Percentiles rank a stretch among this genome's conserved stretches.
Conservation (phyloP, 2,113 vertebrate species). For the Heliornis fulica region DNA sequence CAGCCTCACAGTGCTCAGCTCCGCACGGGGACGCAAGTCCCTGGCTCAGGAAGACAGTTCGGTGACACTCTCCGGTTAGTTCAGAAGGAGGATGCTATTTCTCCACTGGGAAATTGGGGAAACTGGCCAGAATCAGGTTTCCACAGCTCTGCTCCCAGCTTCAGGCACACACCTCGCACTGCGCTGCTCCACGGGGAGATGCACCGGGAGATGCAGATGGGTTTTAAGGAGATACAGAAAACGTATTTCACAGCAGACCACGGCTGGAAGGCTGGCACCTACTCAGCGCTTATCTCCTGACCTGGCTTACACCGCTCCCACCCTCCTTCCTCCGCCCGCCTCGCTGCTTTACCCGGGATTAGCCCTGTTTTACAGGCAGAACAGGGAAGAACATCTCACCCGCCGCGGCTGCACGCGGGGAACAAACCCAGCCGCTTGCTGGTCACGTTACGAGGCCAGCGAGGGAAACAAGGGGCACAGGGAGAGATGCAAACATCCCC, state of each 20-base stretch:
- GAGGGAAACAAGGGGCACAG: not conserved
- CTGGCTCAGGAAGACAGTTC: rapidly evolving
- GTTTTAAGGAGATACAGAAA: not conserved
- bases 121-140: not conserved
- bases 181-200: rapidly evolving
- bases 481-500: not conserved
- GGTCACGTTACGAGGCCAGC: rapidly evolving
- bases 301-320: not conserved
- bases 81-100: not conserved
- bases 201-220: no score
- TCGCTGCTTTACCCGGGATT: not conserved
- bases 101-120: not conserved
- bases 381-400: not conserved
- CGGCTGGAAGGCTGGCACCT: not conserved
- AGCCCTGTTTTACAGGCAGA: not conserved
- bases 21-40: rapidly evolving
- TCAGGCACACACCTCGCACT: not conserved
- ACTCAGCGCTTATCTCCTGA: not conserved
- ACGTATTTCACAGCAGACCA: rapidly evolving
- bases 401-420: rapidly evolving
- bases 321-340: slow-evolving; percentile 13
- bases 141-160: rapidly evolving
- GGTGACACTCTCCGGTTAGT: not conserved
- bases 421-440: not conserved
- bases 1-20: rapidly evolving